A percentile compares a stretch with the other conserved stretches of the same genome.
These are phyloP conservation scores for Drosophila cognata DNA, from an alignment of 2,888 invertebrate genomes.

Conservation along the genomic window DNA sequence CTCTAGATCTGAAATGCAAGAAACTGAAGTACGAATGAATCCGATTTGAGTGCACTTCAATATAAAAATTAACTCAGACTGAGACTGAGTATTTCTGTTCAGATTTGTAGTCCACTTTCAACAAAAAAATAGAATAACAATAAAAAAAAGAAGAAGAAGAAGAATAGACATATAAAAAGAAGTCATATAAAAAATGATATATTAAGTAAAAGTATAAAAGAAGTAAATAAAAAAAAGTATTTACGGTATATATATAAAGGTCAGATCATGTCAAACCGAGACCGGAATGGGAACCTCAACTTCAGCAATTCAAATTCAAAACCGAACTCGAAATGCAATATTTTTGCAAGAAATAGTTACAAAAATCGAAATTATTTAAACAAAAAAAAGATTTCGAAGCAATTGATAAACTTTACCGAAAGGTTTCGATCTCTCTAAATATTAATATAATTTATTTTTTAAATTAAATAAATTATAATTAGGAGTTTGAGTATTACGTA, in stretches of 20 bases:
- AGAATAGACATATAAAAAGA: not conserved
- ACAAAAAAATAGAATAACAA: not conserved
- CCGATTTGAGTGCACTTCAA: not conserved
- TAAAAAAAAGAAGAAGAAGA: not conserved
- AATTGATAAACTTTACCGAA: not conserved
- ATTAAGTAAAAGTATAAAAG: no score
- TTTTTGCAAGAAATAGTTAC: not conserved
- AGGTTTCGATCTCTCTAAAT: not conserved
- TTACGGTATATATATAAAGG: not conserved
- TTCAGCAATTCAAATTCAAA: not conserved
- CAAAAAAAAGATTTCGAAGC: not conserved
- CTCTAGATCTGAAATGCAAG: conserved; percentile 5
- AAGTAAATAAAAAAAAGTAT: not conserved
- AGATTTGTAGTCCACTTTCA: no score
- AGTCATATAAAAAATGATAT: not conserved
- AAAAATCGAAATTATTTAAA: no score
- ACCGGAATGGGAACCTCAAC: not conserved
- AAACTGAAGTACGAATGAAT: not conserved
- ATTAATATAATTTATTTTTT: not conserved
- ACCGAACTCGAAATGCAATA: not conserved
- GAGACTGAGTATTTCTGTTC: not conserved
- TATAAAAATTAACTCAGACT: not conserved
- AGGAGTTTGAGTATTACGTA: not conserved
- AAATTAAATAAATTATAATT: not conserved
- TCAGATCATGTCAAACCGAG: not conserved